These are phyloP conservation scores for Gisinianus flammeolus DNA, from an alignment of 2,888 invertebrate genomes.

Conservation along the genomic window DNA sequence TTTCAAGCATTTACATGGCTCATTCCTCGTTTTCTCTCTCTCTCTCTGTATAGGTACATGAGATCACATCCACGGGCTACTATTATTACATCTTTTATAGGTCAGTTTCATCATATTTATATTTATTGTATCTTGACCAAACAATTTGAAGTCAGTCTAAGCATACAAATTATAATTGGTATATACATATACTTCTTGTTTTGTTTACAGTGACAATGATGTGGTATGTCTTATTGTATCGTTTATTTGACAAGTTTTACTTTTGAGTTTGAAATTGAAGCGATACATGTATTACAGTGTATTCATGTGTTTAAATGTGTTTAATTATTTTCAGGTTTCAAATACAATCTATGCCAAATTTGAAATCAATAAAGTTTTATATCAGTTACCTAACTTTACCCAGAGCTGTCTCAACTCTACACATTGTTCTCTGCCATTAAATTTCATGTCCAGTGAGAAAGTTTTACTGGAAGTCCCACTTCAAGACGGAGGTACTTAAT, in stretches of 20 bases:
- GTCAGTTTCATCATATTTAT: too few relatives aligned
- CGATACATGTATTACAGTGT: neutral
- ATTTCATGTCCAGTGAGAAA: slow-evolving; percentile 75
- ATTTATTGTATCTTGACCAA: too few relatives aligned
- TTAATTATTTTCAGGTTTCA: slow-evolving; percentile 59
- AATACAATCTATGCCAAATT: slow-evolving; percentile 84
- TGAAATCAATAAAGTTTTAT: slow-evolving; percentile 83
- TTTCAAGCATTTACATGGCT: too few relatives aligned
- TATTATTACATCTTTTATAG: slow-evolving; percentile 80
- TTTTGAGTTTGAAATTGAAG: neutral
- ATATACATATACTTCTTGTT: too few relatives aligned
- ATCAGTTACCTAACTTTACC: slow-evolving; percentile 75
- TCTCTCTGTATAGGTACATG: too few relatives aligned
- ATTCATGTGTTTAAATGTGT: neutral
- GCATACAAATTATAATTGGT: too few relatives aligned
- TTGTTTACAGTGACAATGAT: slow-evolving; percentile 81
- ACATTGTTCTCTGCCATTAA: slow-evolving; percentile 75
- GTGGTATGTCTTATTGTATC: slow-evolving; percentile 63
- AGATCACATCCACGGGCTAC: slow-evolving; percentile 77
- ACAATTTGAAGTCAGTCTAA: too few relatives aligned
- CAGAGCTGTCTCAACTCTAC: slow-evolving; percentile 78
- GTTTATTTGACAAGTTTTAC: neutral
- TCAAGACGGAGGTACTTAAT: slow-evolving; percentile 67
- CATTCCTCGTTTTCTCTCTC: too few relatives aligned
- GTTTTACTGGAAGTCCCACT: slow-evolving; percentile 86